These are phyloP conservation scores for Puma concolor DNA, from an alignment of 2,113 vertebrate genomes.

Conservation along the genomic window DNA sequence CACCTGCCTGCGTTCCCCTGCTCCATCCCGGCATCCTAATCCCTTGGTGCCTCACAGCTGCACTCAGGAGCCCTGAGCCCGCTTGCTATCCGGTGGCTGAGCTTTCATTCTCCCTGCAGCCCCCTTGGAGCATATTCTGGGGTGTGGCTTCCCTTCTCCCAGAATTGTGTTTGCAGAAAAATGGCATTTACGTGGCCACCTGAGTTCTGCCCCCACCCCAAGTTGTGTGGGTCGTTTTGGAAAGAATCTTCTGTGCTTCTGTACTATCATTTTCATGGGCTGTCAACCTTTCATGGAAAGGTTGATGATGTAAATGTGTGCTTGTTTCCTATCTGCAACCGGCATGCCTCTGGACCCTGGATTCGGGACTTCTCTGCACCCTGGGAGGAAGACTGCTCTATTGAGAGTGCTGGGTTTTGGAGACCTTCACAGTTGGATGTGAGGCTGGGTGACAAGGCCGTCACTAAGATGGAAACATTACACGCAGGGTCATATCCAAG, in stretches of 20 bases:
- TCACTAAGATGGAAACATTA: not conserved
- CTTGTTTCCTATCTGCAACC: not conserved
- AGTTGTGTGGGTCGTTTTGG: not conserved
- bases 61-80: not conserved
- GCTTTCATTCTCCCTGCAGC: too few relatives aligned
- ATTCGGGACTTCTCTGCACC: not conserved
- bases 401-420: not conserved
- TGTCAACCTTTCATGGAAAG: not conserved
- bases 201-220: rapidly evolving
- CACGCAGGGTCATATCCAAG: not conserved
- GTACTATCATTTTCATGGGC: not conserved
- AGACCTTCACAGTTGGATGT: not conserved
- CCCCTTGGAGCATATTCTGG: not conserved
- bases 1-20: not conserved
- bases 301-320: not conserved
- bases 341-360: not conserved
- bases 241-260: not conserved
- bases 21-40: not conserved
- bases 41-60: not conserved
- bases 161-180: not conserved
- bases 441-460: not conserved
- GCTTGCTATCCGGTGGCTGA: not conserved
- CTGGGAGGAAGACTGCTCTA: not conserved
- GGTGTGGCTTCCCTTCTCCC: not conserved
- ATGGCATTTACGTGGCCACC: not conserved